Evolutionary conservation across 2,888 invertebrate genomes (phyloP), one percentile per base, ranked within the genome.

Genomic region (Cyrtodaria siliqua): DNA sequence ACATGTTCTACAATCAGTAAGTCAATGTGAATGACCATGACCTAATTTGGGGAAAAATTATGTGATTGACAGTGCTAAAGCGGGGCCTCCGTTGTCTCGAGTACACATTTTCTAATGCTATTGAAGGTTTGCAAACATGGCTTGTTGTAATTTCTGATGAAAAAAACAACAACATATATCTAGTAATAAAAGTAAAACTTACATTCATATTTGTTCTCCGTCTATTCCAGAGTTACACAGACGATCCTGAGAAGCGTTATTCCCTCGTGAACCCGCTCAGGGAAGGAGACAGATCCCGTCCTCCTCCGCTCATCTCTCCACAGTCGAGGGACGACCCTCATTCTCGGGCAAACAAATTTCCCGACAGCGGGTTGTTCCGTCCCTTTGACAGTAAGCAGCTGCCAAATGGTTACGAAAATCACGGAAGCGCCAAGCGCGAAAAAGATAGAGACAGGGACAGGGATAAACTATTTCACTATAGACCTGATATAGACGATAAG

Each of bases 341-440:
- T 49, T 53, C 52, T 44, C 77, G 74, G 26, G 50, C 66, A n/a
- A 56, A 60, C 44, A 83, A 83, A 75, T 66, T 53, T 53, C 75
- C 72, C 20, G 84, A 82, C 29, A 74, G 57, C 61, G 72, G 75
- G 33, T 80, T 89, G 42, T 89, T 89, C 79, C 69, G 89, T 60
- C 89, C 89, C 8, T 89, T 89, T 80, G 89, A 89, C 66, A 86
- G 83, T 52, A 77, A 83, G 53, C 67, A 66, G 59, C 49, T 83
- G 40, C 60, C 81, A 1, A 86, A 86, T 63, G 83, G 83, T 16
- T 84, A 73, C 69, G 64, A 53, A 55, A 12, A 55, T 53, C 42
- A 53, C 55, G 6, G 44, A 4, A 18, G 23, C 33, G 50, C 27
- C 9, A 42, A 57, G 12, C 26, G 42, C 3, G 33, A 61, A 26